phyloP scores from a whole-genome alignment of 1,140 invertebrate genomes.

The Leptinotarsa defecta region DNA sequence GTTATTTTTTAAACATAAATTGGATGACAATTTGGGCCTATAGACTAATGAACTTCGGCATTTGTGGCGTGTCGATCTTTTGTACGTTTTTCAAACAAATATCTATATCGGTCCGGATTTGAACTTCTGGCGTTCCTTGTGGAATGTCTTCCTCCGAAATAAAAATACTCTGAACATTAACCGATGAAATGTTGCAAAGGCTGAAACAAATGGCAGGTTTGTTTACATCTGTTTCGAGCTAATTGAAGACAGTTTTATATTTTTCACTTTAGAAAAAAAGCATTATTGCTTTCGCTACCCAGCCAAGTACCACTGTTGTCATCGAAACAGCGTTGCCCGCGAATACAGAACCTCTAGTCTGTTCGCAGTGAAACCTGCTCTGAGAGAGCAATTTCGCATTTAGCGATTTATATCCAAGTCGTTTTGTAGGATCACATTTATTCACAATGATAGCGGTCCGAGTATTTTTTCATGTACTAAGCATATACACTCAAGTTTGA shows the following conservation, averaged over 20 bases:
- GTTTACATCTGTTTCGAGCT: background rate
- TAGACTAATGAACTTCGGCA: background rate
- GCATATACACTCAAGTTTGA: too few relatives aligned
- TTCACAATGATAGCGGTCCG: too few relatives aligned
- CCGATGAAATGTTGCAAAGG: slow-evolving; percentile 17
- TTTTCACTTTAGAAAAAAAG: background rate
- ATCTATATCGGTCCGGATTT: slow-evolving; percentile 20
- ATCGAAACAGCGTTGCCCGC: too few relatives aligned
- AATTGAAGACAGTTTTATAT: background rate
- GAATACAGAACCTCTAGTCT: too few relatives aligned
- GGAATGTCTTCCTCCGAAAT: slow-evolving; percentile 17
- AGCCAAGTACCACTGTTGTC: too few relatives aligned
- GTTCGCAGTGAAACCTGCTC: too few relatives aligned
- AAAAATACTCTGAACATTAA: slow-evolving; percentile 22
- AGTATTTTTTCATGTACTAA: too few relatives aligned
- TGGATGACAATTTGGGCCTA: background rate
- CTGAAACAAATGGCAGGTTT: background rate
- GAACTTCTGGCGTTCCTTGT: background rate
- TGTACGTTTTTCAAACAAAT: slow-evolving; percentile 25
- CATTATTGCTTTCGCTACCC: too few relatives aligned
- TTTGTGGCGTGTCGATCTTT: background rate
- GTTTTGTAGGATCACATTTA: too few relatives aligned
- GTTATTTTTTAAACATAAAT: too few relatives aligned
- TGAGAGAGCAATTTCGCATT: too few relatives aligned
- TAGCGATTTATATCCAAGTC: too few relatives aligned